phyloP scores from a whole-genome alignment of 2,797 vertebrate genomes.

The Lutjanus campechanus region DNA sequence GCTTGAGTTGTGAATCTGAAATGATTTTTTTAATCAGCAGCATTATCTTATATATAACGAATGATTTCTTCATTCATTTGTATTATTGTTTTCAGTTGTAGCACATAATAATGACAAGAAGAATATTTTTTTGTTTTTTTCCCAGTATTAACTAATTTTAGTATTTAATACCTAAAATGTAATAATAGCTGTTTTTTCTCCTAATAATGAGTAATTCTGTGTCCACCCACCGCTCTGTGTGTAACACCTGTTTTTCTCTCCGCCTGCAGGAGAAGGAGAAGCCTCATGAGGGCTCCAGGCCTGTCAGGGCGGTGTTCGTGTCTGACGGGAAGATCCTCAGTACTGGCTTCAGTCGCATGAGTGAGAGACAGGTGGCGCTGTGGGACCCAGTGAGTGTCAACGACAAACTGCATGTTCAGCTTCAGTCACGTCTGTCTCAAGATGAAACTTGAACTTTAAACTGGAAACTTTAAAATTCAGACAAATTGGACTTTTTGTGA shows the following conservation, averaged over 20 bases:
- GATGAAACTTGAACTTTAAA: too few relatives aligned
- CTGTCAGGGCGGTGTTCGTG: slow-evolving; percentile 87
- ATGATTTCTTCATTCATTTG: not conserved
- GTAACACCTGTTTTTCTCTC: not conserved
- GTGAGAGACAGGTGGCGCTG: slow-evolving; percentile 94
- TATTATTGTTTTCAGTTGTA: not conserved
- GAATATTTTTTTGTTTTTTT: not conserved
- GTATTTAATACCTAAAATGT: not conserved
- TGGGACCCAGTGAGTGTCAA: slow-evolving; percentile 90
- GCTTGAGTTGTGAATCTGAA: too few relatives aligned
- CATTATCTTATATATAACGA: too few relatives aligned
- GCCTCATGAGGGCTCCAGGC: slow-evolving; percentile 90
- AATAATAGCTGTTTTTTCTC: not conserved
- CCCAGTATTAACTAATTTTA: not conserved
- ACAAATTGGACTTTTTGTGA: not conserved
- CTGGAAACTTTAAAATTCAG: too few relatives aligned
- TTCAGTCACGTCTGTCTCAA: not conserved
- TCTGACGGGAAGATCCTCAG: slow-evolving; percentile 89
- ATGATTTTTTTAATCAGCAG: too few relatives aligned
- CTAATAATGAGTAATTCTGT: not conserved
- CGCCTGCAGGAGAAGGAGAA: slow-evolving; percentile 90
- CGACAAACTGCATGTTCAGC: not conserved
- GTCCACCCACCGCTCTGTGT: not conserved
- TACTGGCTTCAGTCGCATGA: slow-evolving; percentile 93
- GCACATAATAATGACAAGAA: not conserved